A percentile compares a stretch with the other conserved stretches of the same genome.
These are phyloP conservation scores for Protosalanx chinensis DNA, from an alignment of 2,797 vertebrate genomes.

Conservation along the genomic window DNA sequence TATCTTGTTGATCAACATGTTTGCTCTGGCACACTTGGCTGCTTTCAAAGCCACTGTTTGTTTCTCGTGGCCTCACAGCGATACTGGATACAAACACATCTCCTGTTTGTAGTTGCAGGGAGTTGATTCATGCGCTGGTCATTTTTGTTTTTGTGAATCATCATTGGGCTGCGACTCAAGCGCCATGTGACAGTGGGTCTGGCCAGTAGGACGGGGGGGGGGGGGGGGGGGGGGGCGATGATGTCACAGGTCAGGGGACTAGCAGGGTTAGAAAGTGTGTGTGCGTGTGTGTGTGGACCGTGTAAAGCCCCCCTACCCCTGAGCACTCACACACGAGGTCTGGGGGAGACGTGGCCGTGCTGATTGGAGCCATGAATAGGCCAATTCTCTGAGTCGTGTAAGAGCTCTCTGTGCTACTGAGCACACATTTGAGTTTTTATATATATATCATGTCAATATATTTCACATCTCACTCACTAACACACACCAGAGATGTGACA, in stretches of 20 bases:
- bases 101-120: too few relatives aligned
- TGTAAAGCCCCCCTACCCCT: slow-evolving; percentile 3
- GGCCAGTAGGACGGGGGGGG: slow-evolving; percentile 11
- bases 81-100: not conserved
- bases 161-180: slow-evolving; percentile 25
- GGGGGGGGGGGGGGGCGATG: not conserved
- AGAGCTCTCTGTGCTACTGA: slow-evolving; percentile 14
- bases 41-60: too few relatives aligned
- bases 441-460: not conserved
- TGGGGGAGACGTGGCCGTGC: not conserved
- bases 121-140: not conserved
- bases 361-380: slow-evolving; percentile 18
- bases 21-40: too few relatives aligned
- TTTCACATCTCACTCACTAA: not conserved
- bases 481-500: not conserved
- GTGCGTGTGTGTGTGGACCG: slow-evolving; percentile 8
- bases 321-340: slow-evolving; percentile 12
- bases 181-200: slow-evolving; percentile 31
- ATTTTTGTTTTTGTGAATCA: slow-evolving; percentile 21
- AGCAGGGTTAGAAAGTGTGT: not conserved
- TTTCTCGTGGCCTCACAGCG: too few relatives aligned
- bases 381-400: slow-evolving; percentile 24
- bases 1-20: slow-evolving; percentile 3
- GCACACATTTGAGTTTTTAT: slow-evolving; percentile 3
- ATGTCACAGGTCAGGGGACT: slow-evolving; percentile 28